Evolutionary conservation across 2,797 vertebrate genomes (phyloP), one percentile per base, ranked within the genome.

Genomic region (Rhodeus uyekii): DNA sequence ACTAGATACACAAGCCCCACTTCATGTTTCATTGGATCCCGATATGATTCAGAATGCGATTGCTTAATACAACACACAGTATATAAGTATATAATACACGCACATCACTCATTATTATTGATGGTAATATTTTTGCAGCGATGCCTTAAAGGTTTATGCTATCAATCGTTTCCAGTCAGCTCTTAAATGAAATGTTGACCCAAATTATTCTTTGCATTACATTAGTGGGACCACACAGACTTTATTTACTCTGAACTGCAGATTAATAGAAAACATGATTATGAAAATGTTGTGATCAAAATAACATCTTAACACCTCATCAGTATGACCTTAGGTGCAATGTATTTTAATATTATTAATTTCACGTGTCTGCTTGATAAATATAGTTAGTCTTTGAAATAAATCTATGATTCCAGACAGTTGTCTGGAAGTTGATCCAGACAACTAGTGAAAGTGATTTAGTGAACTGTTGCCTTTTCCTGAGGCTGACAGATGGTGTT

Each of bases 31-130:
- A n/a, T n/a, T n/a, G n/a, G n/a, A n/a, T n/a, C n/a, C n/a, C n/a
- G n/a, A n/a, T n/a, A n/a, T n/a, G n/a, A n/a, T n/a, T n/a, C n/a
- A n/a, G n/a, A 85, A 85, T 55, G 50, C 16, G 9, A 34, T 53
- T 39, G 46, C 55, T 22, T 74, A 48, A 65, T 63, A 68, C 75
- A 82, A 77, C 46, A 73, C 60, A 68, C 58, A 61, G 42, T 67
- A 36, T 44, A 78, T 63, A 69, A n/a, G 55, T 80, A 76, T 81
- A 75, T 29, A 61, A n/a, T 19, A n/a, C n/a, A n/a, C n/a, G n/a
- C n/a, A 78, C 63, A 76, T 84, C 86, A 90, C 90, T 88, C 88
- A 89, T 92, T 91, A 91, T 89, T 90, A 88, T 89, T 60, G 48
- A 71, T 53, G 60, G 65, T 67, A 84, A 82, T 87, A 64, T 83